Evolutionary conservation across 2,113 vertebrate genomes (phyloP).

Genomic region (Coracopsis vasa): DNA sequence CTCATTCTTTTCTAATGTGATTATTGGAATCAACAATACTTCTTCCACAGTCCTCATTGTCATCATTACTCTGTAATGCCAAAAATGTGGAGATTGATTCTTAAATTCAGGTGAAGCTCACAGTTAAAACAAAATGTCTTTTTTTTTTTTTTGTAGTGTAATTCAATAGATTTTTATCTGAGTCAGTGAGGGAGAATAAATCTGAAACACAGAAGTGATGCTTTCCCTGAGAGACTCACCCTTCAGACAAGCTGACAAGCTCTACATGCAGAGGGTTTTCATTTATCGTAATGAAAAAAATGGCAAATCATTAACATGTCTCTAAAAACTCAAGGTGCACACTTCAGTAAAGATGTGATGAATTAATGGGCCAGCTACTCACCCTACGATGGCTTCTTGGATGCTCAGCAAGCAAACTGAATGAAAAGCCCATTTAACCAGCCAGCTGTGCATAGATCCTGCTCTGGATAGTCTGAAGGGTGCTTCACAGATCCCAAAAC

Average conservation of each 20-base stretch:
- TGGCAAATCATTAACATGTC: neutral
- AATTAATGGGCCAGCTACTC: neutral
- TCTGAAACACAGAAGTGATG: neutral
- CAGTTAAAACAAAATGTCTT: neutral
- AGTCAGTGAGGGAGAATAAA: neutral
- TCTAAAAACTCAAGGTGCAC: neutral
- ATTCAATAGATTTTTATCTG: neutral
- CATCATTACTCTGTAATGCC: neutral
- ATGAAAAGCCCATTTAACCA: neutral
- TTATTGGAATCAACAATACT: neutral
- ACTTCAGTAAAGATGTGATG: neutral
- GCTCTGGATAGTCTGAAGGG: neutral
- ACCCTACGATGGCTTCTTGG: neutral
- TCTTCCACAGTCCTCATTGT: neutral
- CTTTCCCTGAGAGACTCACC: neutral
- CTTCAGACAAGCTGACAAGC: neutral
- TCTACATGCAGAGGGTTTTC: neutral
- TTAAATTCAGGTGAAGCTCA: neutral
- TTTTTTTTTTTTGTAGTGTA: neutral
- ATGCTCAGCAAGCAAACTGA: neutral
- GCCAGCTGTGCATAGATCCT: neutral
- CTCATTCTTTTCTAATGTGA: neutral
- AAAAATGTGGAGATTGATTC: neutral
- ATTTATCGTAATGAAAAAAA: conserved; percentile 24
- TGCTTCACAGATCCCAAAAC: neutral